Evolutionary conservation across 2,888 invertebrate genomes (phyloP), one percentile per base, ranked within the genome.

Genomic region (Ellobium chinense): DNA sequence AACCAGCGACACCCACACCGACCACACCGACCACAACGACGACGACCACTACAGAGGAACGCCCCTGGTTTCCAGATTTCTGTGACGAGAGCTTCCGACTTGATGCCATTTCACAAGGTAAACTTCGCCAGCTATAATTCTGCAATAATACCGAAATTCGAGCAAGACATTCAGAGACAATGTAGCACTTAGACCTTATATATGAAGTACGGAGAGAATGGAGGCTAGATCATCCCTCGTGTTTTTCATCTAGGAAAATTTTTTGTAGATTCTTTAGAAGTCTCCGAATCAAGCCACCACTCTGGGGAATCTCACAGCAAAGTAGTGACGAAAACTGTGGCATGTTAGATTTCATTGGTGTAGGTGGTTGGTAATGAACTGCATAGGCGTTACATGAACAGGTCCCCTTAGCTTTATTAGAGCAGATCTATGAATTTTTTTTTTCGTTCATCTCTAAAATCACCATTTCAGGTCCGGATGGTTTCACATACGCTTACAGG

Each of bases 21-120:
- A 34, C 80, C 12, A 37, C 70, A n/a, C 70, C 76, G 7, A 74
- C 74, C 4, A 60, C 69, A 46, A 74, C 77, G 56, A 62, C 76
- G 1, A 81, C 82, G 2, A 70, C 82, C 14, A 60, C 74, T 7
- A 34, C 60, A 12, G 46, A 46, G 9, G 18, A 46, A 12, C 7
- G 18, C 18, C 36, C 54, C 58, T 46, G 34, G 62, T 63, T 27
- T 7, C 78, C 80, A 2, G 31, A 54, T 24, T 82, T 73, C 79
- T 89, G 89, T 70, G 80, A 77, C 24, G 75, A 81, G 27, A 85
- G 86, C 39, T 82, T 82, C 69, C 34, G 63, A 68, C 82, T 87
- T 63, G 87, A 87, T 69, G 88, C 88, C 31, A 84, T 88, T 12
- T 80, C 85, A 5, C 80, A 80, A 72, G 88, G 89, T 88, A 81